A percentile compares a stretch with the other conserved stretches of the same genome.
These are phyloP conservation scores for Cuculus canorus DNA, from an alignment of 2,797 vertebrate genomes.

Conservation along the genomic window DNA sequence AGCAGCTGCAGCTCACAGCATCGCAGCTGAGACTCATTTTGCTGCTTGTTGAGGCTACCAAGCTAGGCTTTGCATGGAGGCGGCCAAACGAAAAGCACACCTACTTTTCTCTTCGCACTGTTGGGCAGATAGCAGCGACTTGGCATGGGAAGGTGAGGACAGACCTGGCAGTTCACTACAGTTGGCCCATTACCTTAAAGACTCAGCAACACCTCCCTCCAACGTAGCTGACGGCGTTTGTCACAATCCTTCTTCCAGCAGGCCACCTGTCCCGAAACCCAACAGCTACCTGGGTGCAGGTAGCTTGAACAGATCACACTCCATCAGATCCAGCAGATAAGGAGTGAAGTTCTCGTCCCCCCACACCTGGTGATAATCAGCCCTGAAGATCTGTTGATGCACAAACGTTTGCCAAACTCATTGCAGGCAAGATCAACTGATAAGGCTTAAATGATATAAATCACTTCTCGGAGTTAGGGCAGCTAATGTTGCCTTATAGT, in stretches of 20 bases:
- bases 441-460: not conserved
- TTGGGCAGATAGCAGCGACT: not conserved
- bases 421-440: not conserved
- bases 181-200: not conserved
- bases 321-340: not conserved
- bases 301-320: not conserved
- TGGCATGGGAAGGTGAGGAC: not conserved
- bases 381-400: not conserved
- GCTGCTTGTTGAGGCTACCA: not conserved
- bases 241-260: not conserved
- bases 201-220: not conserved
- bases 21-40: not conserved
- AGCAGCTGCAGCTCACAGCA: not conserved
- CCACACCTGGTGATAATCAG: not conserved
- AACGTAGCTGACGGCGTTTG: not conserved
- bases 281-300: not conserved
- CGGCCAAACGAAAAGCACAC: not conserved
- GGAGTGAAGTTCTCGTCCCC: not conserved
- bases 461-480: not conserved
- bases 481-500: not conserved
- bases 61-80: not conserved
- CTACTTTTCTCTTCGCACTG: not conserved
- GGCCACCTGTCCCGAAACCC: not conserved
- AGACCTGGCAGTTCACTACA: not conserved
- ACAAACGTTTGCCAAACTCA: not conserved